A percentile compares a stretch with the other conserved stretches of the same genome.
phyloP scores from a whole-genome alignment of 2,888 invertebrate species.

The Criorhina ranunculi region DNA sequence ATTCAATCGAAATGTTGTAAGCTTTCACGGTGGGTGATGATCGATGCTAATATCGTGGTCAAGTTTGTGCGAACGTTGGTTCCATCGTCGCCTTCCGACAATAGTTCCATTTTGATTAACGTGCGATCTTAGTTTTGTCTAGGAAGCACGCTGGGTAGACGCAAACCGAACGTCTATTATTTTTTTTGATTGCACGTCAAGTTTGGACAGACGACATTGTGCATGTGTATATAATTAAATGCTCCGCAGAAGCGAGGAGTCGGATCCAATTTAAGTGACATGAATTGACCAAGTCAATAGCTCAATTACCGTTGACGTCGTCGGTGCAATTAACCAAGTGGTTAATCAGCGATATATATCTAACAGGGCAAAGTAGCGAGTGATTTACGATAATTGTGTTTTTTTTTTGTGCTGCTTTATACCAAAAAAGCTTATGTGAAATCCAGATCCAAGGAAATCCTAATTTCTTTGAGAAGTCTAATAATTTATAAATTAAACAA shows the following conservation, averaged over 20 bases:
- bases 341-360: constrained; percentile 33
- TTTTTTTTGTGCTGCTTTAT: constrained; percentile 10
- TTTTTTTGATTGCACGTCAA: not conserved
- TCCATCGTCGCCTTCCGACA: not conserved
- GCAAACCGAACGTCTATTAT: not conserved
- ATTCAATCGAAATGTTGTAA: constrained; percentile 33
- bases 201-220: constrained; percentile 7
- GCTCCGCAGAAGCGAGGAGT: constrained; percentile 5
- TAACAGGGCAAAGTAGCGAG: constrained; percentile 26
- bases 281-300: constrained; percentile 49
- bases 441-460: too few species aligned
- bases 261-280: constrained; percentile 37
- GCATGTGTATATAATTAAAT: not conserved
- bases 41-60: constrained; percentile 14
- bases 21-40: constrained; percentile 45
- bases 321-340: constrained; percentile 43
- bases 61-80: constrained; percentile 20
- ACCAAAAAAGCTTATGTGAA: not conserved
- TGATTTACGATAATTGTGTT: constrained; percentile 38
- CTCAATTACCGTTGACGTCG: constrained; percentile 51
- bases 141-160: constrained; percentile 15
- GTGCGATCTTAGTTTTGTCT: constrained; percentile 29
- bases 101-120: constrained; percentile 1
- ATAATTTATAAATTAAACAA: too few species aligned
- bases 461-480: too few species aligned